Percentiles rank a stretch among this genome's conserved stretches.
Conservation (phyloP, 1,140 invertebrate species). For the Dreissena polymorpha region DNA sequence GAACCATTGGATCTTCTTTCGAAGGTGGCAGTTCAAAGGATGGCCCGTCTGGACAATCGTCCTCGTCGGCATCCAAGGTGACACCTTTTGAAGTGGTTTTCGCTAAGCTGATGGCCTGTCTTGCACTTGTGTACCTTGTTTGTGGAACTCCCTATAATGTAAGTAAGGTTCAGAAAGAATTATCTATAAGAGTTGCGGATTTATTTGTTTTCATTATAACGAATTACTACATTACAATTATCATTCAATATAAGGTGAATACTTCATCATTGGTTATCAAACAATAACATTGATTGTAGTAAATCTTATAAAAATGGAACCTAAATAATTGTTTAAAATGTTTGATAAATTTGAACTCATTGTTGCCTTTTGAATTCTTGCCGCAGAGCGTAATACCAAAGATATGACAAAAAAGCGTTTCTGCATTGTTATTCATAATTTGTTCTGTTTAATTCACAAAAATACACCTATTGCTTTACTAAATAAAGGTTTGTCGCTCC, state of each 20-base stretch:
- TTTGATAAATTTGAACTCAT: neutral
- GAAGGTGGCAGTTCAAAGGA: neutral
- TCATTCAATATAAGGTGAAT: neutral
- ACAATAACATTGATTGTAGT: neutral
- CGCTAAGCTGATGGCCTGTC: conserved; percentile 41
- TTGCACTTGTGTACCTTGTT: conserved; percentile 23
- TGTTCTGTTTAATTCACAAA: no score
- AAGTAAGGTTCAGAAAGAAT: neutral
- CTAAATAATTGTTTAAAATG: no score
- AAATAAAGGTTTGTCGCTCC: no score
- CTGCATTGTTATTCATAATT: no score
- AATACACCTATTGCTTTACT: no score
- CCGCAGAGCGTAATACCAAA: neutral
- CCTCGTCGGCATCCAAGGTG: neutral
- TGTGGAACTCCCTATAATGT: conserved; percentile 42
- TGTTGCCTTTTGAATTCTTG: neutral
- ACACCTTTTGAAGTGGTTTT: conserved; percentile 44
- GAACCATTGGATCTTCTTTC: no score
- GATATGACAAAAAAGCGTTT: neutral
- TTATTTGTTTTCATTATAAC: neutral
- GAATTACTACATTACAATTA: neutral
- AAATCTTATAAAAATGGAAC: no score
- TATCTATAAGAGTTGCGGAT: neutral
- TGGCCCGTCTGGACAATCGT: neutral
- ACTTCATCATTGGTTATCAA: neutral